phyloP scores from a whole-genome alignment of 2,888 invertebrate genomes.

The Leptura quadrifasciata region DNA sequence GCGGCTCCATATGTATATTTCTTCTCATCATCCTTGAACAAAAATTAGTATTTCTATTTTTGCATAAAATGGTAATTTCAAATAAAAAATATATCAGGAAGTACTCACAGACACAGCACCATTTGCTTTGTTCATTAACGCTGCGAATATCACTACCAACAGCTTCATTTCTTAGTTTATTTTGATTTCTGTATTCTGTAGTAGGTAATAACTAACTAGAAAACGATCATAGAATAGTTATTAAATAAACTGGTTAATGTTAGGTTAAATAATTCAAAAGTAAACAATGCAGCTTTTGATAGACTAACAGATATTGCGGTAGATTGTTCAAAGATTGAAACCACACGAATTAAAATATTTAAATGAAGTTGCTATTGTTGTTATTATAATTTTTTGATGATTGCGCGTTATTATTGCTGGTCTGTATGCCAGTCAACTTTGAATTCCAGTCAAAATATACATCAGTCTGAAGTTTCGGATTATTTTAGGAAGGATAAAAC shows the following conservation, averaged over 20 bases:
- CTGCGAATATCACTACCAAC: not conserved
- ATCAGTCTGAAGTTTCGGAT: too few species aligned
- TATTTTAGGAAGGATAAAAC: too few species aligned
- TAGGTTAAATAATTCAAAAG: not conserved
- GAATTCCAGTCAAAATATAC: too few species aligned
- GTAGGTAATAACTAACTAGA: not conserved
- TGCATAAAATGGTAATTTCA: not conserved
- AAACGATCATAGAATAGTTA: not conserved
- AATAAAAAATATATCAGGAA: not conserved
- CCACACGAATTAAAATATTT: too few species aligned
- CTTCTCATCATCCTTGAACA: not conserved
- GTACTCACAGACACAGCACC: not conserved
- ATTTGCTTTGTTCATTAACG: not conserved
- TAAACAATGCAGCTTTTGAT: too few species aligned
- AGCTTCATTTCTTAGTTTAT: conserved; percentile 4
- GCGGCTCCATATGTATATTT: conserved; percentile 74
- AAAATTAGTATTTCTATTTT: not conserved
- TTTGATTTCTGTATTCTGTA: not conserved
- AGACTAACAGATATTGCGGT: too few species aligned
- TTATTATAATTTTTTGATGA: too few species aligned
- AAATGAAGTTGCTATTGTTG: too few species aligned
- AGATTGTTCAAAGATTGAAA: too few species aligned
- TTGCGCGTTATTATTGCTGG: too few species aligned
- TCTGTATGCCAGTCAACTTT: too few species aligned
- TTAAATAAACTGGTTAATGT: not conserved